phyloP scores from a whole-genome alignment of 2,113 vertebrate genomes.

The Crotalus tigris region DNA sequence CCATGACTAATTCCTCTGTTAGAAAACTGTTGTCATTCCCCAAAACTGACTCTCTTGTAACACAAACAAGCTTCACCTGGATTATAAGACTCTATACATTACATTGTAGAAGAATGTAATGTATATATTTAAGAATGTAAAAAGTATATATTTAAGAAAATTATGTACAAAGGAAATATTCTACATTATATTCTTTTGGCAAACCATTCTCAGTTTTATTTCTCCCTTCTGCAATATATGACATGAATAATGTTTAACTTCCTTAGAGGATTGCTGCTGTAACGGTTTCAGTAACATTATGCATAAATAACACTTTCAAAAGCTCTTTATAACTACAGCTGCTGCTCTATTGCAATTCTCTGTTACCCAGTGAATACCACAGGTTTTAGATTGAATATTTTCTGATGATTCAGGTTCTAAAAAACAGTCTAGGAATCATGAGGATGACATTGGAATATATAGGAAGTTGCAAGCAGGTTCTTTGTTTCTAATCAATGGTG shows the following conservation, averaged over 20 bases:
- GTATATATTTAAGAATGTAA: neutral
- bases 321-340: neutral
- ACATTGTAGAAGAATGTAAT: neutral
- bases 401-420: neutral
- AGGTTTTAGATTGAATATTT: neutral
- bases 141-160: neutral
- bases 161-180: neutral
- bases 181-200: neutral
- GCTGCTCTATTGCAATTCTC: neutral
- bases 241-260: neutral
- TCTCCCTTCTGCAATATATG: neutral
- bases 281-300: neutral
- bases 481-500: neutral
- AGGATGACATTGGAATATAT: neutral
- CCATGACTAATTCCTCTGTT: neutral
- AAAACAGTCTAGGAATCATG: neutral
- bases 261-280: neutral
- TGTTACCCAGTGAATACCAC: neutral
- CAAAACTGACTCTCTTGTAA: neutral
- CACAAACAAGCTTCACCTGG: neutral
- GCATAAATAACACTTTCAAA: neutral
- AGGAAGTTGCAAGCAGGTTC: neutral
- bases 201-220: neutral
- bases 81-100: neutral
- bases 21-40: neutral